These are phyloP conservation scores for Antigone vipio DNA, from an alignment of 2,113 vertebrate species.

Conservation along the genomic window DNA sequence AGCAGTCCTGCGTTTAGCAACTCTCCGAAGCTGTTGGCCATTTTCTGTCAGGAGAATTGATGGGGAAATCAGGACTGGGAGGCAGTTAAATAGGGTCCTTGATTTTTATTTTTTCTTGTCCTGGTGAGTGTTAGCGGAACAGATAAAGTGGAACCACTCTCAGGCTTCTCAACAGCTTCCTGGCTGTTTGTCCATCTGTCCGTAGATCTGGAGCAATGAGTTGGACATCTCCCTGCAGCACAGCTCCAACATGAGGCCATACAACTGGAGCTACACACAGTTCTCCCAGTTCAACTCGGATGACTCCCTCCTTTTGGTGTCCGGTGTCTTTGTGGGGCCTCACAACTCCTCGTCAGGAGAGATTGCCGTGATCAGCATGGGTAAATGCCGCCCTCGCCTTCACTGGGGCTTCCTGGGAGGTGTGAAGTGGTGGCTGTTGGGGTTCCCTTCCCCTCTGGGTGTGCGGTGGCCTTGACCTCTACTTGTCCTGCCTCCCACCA, in stretches of 20 bases:
- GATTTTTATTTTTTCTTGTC: not conserved
- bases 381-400: constrained; percentile 46
- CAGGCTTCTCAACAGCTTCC: not conserved
- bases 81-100: not conserved
- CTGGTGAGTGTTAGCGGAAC: not conserved
- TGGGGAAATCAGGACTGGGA: not conserved
- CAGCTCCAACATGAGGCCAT: constrained; percentile 92
- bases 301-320: constrained; percentile 92
- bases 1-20: not conserved
- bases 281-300: constrained; percentile 98
- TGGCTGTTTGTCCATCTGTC: not conserved
- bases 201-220: constrained; percentile 92
- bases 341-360: constrained; percentile 92
- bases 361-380: constrained; percentile 93
- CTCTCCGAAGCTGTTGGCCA: not conserved
- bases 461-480: not conserved
- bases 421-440: not conserved
- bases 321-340: constrained; percentile 91
- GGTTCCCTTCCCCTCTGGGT: not conserved
- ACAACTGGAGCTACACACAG: constrained; percentile 99
- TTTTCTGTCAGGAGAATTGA: not conserved
- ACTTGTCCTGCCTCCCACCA: not conserved
- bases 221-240: constrained; percentile 87
- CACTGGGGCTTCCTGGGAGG: not conserved
- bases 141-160: not conserved